phyloP scores from a whole-genome alignment of 2,797 vertebrate genomes.

The Bufotes viridis region DNA sequence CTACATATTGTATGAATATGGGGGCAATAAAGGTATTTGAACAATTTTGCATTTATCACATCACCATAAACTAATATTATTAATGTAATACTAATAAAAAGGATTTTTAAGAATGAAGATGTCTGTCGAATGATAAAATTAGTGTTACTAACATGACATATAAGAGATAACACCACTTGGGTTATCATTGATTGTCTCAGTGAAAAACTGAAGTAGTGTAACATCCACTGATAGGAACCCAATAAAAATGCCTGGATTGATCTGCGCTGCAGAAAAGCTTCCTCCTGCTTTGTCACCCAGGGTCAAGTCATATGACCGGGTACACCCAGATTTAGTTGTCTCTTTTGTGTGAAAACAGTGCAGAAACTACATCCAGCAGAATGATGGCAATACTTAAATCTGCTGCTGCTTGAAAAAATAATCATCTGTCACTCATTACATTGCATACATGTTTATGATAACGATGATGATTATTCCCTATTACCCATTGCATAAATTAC shows the following conservation, averaged over 20 bases:
- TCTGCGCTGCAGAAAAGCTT: not conserved
- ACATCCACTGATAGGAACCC: not conserved
- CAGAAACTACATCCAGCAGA: not conserved
- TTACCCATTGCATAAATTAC: too few relatives aligned
- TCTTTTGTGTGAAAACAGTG: not conserved
- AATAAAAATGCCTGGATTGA: constrained; percentile 13
- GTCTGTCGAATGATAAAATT: too few relatives aligned
- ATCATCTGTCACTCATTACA: not conserved
- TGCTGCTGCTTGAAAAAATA: not conserved
- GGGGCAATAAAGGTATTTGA: too few relatives aligned
- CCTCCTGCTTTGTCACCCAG: constrained; percentile 1
- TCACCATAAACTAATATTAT: too few relatives aligned
- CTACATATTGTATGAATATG: too few relatives aligned
- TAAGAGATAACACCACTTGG: not conserved
- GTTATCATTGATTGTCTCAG: not conserved
- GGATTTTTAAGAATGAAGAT: too few relatives aligned
- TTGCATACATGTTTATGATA: not conserved
- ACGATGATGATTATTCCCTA: too few relatives aligned
- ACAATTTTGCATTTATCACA: too few relatives aligned
- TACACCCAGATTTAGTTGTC: constrained; percentile 23
- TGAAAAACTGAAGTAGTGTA: constrained; percentile 8
- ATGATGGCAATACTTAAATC: not conserved
- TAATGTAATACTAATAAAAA: too few relatives aligned
- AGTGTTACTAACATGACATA: too few relatives aligned
- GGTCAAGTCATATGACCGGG: constrained; percentile 21